Percentiles rank a stretch among this genome's conserved stretches.
Evolutionary conservation across 2,797 vertebrate genomes (phyloP).

Genomic region (Mallotus villosus): DNA sequence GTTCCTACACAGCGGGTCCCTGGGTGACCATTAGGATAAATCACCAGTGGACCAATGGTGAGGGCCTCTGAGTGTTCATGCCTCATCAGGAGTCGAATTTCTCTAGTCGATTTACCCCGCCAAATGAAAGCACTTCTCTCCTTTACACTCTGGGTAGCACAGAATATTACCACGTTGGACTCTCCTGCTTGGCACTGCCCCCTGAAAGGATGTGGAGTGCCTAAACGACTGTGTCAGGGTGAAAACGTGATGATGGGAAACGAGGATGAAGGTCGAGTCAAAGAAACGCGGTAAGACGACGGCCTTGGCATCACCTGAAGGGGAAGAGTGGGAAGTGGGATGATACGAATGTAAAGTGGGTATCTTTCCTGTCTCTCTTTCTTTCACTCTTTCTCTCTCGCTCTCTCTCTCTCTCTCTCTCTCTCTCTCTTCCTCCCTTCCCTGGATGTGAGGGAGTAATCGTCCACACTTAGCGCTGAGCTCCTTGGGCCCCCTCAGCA

Average conservation of each 20-base stretch:
- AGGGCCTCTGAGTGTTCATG: constrained; percentile 64
- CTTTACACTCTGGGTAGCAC: constrained; percentile 8
- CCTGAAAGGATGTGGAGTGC: neutral
- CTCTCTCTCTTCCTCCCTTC: neutral
- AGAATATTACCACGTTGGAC: constrained; percentile 17
- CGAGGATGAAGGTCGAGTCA: neutral
- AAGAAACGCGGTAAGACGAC: neutral
- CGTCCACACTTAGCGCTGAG: neutral
- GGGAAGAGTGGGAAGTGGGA: neutral
- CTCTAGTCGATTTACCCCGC: constrained; percentile 65
- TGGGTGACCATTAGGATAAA: constrained; percentile 82
- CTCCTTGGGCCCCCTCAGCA: no score
- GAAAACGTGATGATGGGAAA: neutral
- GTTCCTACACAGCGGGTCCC: constrained; percentile 69
- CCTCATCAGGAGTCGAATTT: constrained; percentile 75
- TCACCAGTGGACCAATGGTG: constrained; percentile 69
- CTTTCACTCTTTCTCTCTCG: no score
- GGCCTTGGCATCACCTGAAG: neutral
- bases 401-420: no score
- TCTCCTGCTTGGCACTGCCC: neutral
- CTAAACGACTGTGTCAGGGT: neutral
- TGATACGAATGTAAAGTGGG: neutral
- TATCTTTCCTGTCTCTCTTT: no score
- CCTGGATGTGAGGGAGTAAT: neutral
- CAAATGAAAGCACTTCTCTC: constrained; percentile 40